Evolutionary conservation across 1,140 invertebrate genomes (phyloP), one percentile per base, ranked within the genome.

Genomic region (Callitettix versicolor): DNA sequence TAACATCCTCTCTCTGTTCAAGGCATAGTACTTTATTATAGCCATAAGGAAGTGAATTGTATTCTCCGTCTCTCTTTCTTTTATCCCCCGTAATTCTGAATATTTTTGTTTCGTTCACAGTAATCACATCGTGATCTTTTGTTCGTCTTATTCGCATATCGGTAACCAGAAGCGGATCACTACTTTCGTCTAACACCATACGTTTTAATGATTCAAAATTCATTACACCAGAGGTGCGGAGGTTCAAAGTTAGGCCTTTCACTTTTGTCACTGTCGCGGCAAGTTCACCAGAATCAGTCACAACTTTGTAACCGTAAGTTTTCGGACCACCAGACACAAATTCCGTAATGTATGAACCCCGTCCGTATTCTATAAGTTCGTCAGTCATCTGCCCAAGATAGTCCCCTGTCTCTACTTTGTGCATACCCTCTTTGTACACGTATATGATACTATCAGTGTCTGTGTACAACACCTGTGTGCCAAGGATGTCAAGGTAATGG

Each of bases 401-500:
- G 22, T 53, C 47, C 15, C 67, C 66, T 6, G 58, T 56, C 1
- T 56, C 57, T 22, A 60, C 51, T 33, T 62, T 51, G 30, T 60
- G 56, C 22, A 57, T 42, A 11, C 42, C 56, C 1, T 9, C 3
- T 14, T 36, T 58, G 11, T 58, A 48, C 3, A 63, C 21, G 41
- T 64, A 69, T 34, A 68, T 63, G 17, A 67, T 46, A 22, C 55
- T 60, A 58, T 73, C 72, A 2, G 71, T 75, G 56, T 73, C 72
- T 24, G 60, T 68, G 56, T 74, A 74, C 2, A 72, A 47, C 3
- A 66, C 65, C 26, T 63, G 44, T 1, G 60, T 36, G 17, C 58
- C 62, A 12, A 73, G 43, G 26, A 58, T 51, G 60, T 70, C 62
- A 12, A 73, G 51, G 47, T 66, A 64, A 15, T 49, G 42, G 49